phyloP scores from a whole-genome alignment of 2,888 invertebrate species.

The Callimorpha dominula region DNA sequence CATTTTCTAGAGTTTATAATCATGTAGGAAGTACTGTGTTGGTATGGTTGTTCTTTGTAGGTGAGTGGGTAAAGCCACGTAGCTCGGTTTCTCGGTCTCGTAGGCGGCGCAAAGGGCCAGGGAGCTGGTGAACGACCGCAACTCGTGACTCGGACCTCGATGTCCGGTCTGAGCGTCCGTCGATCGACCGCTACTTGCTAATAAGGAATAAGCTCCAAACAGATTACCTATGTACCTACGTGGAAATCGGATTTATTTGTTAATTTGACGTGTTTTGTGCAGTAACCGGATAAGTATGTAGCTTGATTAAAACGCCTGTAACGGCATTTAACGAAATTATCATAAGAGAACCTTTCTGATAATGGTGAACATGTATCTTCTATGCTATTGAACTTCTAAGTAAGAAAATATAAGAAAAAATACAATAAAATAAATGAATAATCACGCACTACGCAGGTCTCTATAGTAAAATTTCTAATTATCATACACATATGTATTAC shows the following conservation, averaged over 20 bases:
- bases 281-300: constrained; percentile 22
- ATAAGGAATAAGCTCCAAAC: constrained; percentile 53
- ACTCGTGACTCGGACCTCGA: constrained; percentile 35
- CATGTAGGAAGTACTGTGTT: constrained; percentile 16
- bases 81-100: constrained; percentile 51
- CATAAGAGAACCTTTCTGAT: too few relatives aligned
- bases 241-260: constrained; percentile 39
- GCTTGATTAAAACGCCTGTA: constrained; percentile 21
- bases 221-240: constrained; percentile 41
- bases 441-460: too few relatives aligned
- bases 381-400: too few relatives aligned
- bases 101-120: constrained; percentile 68
- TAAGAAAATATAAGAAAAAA: not conserved
- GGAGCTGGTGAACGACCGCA: constrained; percentile 71
- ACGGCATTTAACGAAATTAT: too few relatives aligned
- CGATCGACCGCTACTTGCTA: constrained; percentile 37
- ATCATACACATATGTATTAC: too few relatives aligned
- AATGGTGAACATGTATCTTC: too few relatives aligned
- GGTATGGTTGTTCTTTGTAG: constrained; percentile 27
- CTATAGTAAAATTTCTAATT: too few relatives aligned
- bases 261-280: constrained; percentile 27
- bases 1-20: constrained; percentile 9
- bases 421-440: not conserved
- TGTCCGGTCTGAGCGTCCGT: constrained; percentile 46
- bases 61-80: constrained; percentile 33